A percentile compares a stretch with the other conserved stretches of the same genome.
phyloP scores from a whole-genome alignment of 2,888 invertebrate genomes.

The Leptogaster cylindrica region DNA sequence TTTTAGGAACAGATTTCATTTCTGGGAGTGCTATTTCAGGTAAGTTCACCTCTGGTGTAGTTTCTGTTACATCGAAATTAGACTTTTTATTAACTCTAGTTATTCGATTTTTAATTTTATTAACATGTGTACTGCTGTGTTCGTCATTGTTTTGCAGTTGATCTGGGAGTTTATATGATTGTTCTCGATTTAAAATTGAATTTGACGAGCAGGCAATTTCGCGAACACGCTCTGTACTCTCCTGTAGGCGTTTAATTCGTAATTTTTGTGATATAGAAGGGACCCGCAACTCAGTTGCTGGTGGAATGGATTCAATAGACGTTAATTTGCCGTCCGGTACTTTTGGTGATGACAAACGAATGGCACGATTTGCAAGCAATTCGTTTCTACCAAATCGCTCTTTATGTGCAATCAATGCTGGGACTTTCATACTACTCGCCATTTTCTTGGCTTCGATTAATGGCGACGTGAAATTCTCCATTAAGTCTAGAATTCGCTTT shows the following conservation, averaged over 20 bases:
- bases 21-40: slow-evolving; percentile 62
- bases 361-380: slow-evolving; percentile 51
- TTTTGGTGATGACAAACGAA: slow-evolving; percentile 50
- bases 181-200: slow-evolving; percentile 43
- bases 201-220: slow-evolving; percentile 63
- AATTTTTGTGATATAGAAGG: slow-evolving; percentile 71
- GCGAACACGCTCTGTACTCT: slow-evolving; percentile 65
- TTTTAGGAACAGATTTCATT: slow-evolving; percentile 58
- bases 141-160: slow-evolving; percentile 4
- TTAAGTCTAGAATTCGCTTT: slow-evolving; percentile 76
- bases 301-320: slow-evolving; percentile 44
- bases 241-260: slow-evolving; percentile 68
- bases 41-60: slow-evolving; percentile 63
- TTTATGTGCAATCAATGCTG: slow-evolving; percentile 47
- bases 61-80: slow-evolving; percentile 57
- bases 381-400: slow-evolving; percentile 53
- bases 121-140: slow-evolving; percentile 46
- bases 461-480: slow-evolving; percentile 84
- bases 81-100: slow-evolving; percentile 48
- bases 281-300: slow-evolving; percentile 64
- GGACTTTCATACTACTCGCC: slow-evolving; percentile 62
- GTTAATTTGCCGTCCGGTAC: slow-evolving; percentile 54
- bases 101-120: slow-evolving; percentile 51
- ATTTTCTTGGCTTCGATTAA: slow-evolving; percentile 79
- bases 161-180: slow-evolving; percentile 50